Percentiles rank a stretch among this genome's conserved stretches.
These are phyloP conservation scores for Argya squamiceps DNA, from an alignment of 2,797 vertebrate species.

Conservation along the genomic window DNA sequence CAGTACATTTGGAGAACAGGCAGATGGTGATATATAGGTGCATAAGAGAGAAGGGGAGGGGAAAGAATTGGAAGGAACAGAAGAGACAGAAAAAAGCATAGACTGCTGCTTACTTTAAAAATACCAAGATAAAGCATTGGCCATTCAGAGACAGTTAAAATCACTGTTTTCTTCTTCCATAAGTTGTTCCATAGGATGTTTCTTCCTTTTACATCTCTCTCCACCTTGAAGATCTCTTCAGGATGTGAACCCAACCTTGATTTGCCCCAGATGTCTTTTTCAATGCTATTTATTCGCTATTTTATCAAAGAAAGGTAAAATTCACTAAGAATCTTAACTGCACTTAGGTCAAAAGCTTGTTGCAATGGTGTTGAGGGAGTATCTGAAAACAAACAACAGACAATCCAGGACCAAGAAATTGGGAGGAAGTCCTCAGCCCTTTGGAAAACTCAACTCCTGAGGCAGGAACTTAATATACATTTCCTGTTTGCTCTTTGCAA, in stretches of 20 bases:
- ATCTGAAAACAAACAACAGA: not conserved
- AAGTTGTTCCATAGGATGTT: not conserved
- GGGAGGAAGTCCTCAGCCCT: not conserved
- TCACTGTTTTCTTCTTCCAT: not conserved
- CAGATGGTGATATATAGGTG: not conserved
- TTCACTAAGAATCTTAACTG: not conserved
- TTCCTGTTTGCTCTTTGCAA: not conserved
- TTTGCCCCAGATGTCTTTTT: not conserved
- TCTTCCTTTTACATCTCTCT: not conserved
- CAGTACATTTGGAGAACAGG: not conserved
- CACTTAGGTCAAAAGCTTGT: not conserved
- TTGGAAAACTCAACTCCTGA: not conserved
- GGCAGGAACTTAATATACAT: not conserved
- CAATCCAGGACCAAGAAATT: not conserved
- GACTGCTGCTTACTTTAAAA: not conserved
- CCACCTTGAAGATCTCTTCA: not conserved
- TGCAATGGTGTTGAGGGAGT: not conserved
- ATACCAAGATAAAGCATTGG: not conserved
- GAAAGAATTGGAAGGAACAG: not conserved
- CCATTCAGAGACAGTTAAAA: not conserved
- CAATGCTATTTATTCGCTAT: not conserved
- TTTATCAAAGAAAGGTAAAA: conserved; percentile 2
- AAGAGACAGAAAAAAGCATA: not conserved
- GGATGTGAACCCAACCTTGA: not conserved
- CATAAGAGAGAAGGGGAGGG: not conserved